These are phyloP conservation scores for Pheosia tremula DNA, from an alignment of 2,888 invertebrate species.

Conservation along the genomic window DNA sequence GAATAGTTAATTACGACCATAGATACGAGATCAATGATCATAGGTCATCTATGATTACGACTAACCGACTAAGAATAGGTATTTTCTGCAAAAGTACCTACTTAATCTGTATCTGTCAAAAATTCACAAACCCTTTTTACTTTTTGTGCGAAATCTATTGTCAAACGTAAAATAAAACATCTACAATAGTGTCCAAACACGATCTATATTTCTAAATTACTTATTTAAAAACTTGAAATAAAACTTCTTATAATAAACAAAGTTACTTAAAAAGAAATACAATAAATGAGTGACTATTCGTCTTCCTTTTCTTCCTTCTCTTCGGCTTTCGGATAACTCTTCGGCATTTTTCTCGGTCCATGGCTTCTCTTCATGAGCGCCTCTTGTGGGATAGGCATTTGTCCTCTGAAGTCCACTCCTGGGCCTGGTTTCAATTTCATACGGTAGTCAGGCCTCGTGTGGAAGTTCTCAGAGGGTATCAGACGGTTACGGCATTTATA, in stretches of 20 bases:
- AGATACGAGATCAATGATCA: too few relatives aligned
- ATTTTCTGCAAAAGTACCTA: too few relatives aligned
- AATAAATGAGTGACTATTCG: not conserved
- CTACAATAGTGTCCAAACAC: not conserved
- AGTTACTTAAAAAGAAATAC: constrained; percentile 1
- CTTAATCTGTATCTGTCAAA: too few relatives aligned
- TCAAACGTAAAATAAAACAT: too few relatives aligned
- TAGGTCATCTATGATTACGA: too few relatives aligned
- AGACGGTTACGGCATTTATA: constrained; percentile 33
- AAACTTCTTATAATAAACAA: not conserved
- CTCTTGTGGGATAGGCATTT: constrained; percentile 48
- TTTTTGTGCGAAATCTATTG: too few relatives aligned
- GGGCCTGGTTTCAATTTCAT: constrained; percentile 46
- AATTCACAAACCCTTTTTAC: too few relatives aligned
- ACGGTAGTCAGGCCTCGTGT: constrained; percentile 39
- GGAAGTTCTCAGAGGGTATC: constrained; percentile 40
- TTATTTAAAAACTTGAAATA: not conserved
- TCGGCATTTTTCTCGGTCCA: not conserved
- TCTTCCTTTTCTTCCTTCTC: not conserved
- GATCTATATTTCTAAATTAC: not conserved
- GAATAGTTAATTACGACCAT: too few relatives aligned
- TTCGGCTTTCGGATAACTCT: not conserved
- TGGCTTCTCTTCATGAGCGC: constrained; percentile 41
- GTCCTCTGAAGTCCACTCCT: constrained; percentile 44
- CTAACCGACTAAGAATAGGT: too few relatives aligned